A percentile compares a stretch with the other conserved stretches of the same genome.
These are phyloP conservation scores for Phenganax subtilis DNA, from an alignment of 92 coral and sea anemone species.

Conservation along the genomic window DNA sequence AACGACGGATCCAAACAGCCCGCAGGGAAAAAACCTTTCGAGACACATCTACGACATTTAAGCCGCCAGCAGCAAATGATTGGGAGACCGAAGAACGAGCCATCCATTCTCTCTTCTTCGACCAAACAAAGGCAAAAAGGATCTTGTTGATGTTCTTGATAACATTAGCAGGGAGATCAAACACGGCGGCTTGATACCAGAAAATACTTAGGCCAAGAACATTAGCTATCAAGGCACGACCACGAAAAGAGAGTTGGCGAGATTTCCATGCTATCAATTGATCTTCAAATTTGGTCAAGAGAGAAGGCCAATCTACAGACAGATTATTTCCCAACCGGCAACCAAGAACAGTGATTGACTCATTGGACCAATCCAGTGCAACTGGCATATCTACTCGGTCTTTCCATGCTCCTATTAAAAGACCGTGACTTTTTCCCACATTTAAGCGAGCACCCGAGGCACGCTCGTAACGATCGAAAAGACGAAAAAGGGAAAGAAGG, in stretches of 20 bases:
- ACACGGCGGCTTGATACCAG: slow-evolving; percentile 48
- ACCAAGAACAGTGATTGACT: slow-evolving; percentile 18
- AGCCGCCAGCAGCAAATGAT: background rate
- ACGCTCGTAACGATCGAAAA: background rate
- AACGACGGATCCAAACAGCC: background rate
- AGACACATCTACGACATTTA: background rate
- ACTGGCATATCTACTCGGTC: background rate
- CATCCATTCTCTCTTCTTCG: background rate
- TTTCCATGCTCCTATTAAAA: slow-evolving; percentile 17
- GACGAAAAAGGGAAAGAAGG: background rate
- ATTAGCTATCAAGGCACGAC: slow-evolving; percentile 9
- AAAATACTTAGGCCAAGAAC: slow-evolving; percentile 30
- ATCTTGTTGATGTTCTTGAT: background rate
- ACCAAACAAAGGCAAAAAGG: slow-evolving; percentile 40
- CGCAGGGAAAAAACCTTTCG: background rate
- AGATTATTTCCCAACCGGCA: slow-evolving; percentile 9
- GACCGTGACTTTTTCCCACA: slow-evolving; percentile 3
- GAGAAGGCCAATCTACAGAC: slow-evolving; percentile 20
- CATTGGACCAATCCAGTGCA: background rate
- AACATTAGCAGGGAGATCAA: slow-evolving; percentile 20
- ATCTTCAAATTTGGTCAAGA: background rate
- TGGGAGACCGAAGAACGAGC: background rate
- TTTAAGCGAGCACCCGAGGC: slow-evolving; percentile 26
- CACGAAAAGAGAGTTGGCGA: slow-evolving; percentile 11
- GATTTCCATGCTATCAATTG: slow-evolving; percentile 18